Evolutionary conservation across 1,140 invertebrate genomes (phyloP), one percentile per base, ranked within the genome.

Genomic region (Monomorium pharaonis): DNA sequence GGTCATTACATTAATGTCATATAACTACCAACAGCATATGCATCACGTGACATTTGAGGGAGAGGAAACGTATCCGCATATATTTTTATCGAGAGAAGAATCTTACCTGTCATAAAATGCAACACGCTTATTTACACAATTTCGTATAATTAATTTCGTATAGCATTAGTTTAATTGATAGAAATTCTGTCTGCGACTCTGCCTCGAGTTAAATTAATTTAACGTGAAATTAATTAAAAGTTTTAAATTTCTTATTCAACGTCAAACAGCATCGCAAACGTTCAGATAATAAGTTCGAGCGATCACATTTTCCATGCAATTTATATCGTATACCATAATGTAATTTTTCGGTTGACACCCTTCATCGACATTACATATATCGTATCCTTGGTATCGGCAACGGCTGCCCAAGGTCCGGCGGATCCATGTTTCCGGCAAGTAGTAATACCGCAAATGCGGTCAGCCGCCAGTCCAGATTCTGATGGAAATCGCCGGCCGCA

Each of bases 391-490:
- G 37, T 49, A 72, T 72, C 42, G 51, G 24, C 44, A 81, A 83
- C 37, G 42, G 51, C 51, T 58, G 44, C 18, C 27, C 78, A 65
- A 58, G 49, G 37, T 81, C 33, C 51, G 33, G 37, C 69, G 75
- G 42, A 56, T 78, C 75, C 69, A 65, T 69, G 84, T 86, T 86
- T 67, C 27, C 87, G 85, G 84, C 84, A 89, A 89, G 88, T 78
- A 74, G 88, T 88, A 89, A 89, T 81, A 89, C 87, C 88, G 87
- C 70, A 89, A 89, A 88, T 89, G 88, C 60, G 87, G 87, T 89
- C 87, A 85, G 78, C 84, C 78, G 88, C 88, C 72, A 88, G 87
- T 88, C 87, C 75, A 89, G 88, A 89, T 88, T 89, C 85, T 77
- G 83, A 65, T 75, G 81, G 72, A 84, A 84, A 84, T 76, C 70